Base-by-base conservation (phyloP, 2,888 invertebrate genomes). In the Stenichneumon culpator region DNA sequence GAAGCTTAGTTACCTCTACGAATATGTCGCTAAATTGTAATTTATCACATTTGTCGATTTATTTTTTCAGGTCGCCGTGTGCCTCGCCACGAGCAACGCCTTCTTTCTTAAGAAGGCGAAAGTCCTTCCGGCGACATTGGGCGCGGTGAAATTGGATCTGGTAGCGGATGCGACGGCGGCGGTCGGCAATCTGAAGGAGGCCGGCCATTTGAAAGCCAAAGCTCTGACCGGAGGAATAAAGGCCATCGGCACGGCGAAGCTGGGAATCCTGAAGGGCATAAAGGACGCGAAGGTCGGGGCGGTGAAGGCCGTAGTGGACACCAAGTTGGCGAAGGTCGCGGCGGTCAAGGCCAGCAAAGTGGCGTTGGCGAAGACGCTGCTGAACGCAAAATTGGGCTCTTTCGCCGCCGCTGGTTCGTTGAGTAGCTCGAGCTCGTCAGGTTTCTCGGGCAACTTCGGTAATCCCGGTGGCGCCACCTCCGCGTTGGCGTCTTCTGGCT, bases 301-400 rank as follows among this genome's bases (percentile, higher is more conserved):
- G 0, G 7, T 86, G 7, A 84, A 74, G 2, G 36, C 32, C 0
- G 50, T 85, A 0, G 75, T 79, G 0, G 72, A 77, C 0, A 68
- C 83, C 0, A 84, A 81, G 44, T 25, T 80, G 14, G 36, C 83
- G 0, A 83, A 86, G 25, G 14, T 87, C 1, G 86, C 84, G 2
- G 84, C 83, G 0, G 19, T 88, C 11, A 86, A 83, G 28, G 72
- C 79, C 0, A 69, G 79, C 2, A 86, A 80, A n/a, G 11, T 79
- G 3, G 68, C 82, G 3, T 70, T 87, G 44, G 72, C 44, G 14
- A 81, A 81, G 36, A 77, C 57, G 1, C 67, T 84, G 7, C 28
- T 79, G 0, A 75, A 54, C 2, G 77, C 77, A 0, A 87, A 86
- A 77, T 47, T 74, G 9, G 79, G 78, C 0, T 32, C 72, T 0